Conservation (phyloP, 2,797 vertebrate genomes). For the Amblyraja radiata region DNA sequence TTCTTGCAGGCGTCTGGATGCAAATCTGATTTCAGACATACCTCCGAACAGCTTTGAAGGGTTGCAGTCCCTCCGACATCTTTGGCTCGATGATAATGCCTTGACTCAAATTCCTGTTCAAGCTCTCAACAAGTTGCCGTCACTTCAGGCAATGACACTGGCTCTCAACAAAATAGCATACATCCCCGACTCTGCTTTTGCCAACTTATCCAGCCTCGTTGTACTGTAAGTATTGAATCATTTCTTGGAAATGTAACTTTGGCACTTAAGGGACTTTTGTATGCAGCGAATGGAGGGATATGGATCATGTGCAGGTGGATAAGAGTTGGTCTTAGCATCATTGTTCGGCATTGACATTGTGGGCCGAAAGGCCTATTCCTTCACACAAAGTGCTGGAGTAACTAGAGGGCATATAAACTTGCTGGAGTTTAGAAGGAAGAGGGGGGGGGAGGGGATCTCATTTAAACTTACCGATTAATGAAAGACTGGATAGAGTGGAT, state of each 20-base stretch:
- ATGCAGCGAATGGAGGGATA: no score
- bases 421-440: no score
- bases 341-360: no score
- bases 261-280: no score
- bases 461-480: no score
- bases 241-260: background rate
- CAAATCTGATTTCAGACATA: constrained; percentile 83
- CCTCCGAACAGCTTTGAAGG: constrained; percentile 77
- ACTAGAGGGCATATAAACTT: background rate
- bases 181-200: constrained; percentile 84
- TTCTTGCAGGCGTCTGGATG: constrained; percentile 77
- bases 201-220: constrained; percentile 86
- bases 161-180: constrained; percentile 84
- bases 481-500: no score
- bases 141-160: constrained; percentile 90
- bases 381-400: no score
- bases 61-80: constrained; percentile 76
- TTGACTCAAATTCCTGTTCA: constrained; percentile 79
- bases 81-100: constrained; percentile 90
- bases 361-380: no score
- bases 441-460: no score
- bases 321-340: no score
- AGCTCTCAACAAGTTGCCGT: constrained; percentile 72
- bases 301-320: no score
- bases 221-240: constrained; percentile 75